Evolutionary conservation across 2,888 invertebrate genomes (phyloP).

Genomic region (Xiphydria camelus): DNA sequence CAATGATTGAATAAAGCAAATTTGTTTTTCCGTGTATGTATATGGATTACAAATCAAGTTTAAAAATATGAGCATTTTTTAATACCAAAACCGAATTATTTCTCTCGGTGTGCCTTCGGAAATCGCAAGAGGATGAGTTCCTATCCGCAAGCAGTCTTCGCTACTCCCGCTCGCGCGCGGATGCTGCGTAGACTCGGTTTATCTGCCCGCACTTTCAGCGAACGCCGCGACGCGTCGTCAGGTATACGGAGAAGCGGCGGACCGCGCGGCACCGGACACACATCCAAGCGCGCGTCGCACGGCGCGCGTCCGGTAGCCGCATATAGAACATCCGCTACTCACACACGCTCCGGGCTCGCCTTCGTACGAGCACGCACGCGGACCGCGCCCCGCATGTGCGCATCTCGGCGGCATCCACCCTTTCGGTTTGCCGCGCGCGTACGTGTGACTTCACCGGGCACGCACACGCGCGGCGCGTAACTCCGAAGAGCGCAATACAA

Average conservation of each 20-base stretch:
- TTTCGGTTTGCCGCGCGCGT: slow-evolving; percentile 1
- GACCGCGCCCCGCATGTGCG: slow-evolving; percentile 4
- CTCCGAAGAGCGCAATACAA: slow-evolving; percentile 6
- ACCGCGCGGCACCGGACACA: slow-evolving; percentile 14
- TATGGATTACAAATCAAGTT: no score
- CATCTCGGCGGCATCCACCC: no score
- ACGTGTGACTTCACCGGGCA: background rate
- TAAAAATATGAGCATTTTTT: no score
- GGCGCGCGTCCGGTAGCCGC: slow-evolving; percentile 45
- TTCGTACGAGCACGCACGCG: slow-evolving; percentile 20
- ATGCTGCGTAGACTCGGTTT: no score
- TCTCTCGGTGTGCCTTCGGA: no score
- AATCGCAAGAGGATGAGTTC: no score
- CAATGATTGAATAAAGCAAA: no score
- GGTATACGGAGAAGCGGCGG: slow-evolving; percentile 37
- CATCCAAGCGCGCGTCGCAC: slow-evolving; percentile 17
- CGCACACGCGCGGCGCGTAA: slow-evolving; percentile 1
- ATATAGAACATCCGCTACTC: slow-evolving; percentile 50
- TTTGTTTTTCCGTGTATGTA: no score
- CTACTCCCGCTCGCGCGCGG: no score
- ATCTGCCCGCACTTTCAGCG: slow-evolving; percentile 35
- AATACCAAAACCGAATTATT: no score
- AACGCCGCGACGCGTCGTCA: slow-evolving; percentile 34
- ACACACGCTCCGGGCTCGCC: slow-evolving; percentile 18
- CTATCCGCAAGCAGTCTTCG: no score